phyloP scores from a whole-genome alignment of 2,113 vertebrate species.

The Capreolus pygargus region DNA sequence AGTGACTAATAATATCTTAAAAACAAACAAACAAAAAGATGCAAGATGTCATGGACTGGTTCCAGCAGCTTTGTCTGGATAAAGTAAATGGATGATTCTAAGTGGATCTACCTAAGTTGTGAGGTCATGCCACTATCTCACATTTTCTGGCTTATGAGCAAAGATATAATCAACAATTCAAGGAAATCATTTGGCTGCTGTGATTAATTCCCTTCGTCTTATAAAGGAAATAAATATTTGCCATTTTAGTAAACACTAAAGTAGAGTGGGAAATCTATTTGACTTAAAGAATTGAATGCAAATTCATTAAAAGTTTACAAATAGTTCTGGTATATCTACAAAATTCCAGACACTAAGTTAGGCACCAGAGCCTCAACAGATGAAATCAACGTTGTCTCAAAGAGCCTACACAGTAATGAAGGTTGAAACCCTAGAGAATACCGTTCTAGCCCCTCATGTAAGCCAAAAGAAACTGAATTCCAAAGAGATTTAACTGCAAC shows the following conservation, averaged over 20 bases:
- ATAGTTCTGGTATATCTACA: not conserved
- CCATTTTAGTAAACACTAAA: slow-evolving; percentile 16
- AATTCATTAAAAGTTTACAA: not conserved
- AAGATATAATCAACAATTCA: not conserved
- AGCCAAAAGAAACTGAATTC: slow-evolving; percentile 36
- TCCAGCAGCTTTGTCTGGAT: not conserved
- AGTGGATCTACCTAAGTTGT: not conserved
- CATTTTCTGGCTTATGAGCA: not conserved
- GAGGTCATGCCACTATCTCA: not conserved
- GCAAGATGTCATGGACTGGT: not conserved
- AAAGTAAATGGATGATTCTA: not conserved
- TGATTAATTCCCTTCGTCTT: not conserved
- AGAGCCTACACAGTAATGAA: not conserved
- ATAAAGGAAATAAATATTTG: not conserved
- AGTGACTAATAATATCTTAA: not conserved
- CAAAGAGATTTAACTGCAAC: slow-evolving; percentile 2
- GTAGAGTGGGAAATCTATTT: not conserved
- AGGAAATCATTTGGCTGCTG: not conserved
- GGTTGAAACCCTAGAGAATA: not conserved
- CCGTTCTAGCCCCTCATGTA: not conserved
- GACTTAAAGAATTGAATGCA: not conserved
- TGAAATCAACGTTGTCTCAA: not conserved
- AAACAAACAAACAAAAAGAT: not conserved
- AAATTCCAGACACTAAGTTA: not conserved
- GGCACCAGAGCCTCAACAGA: not conserved